phyloP scores from a whole-genome alignment of 1,140 invertebrate genomes.

The Aricia agestis region DNA sequence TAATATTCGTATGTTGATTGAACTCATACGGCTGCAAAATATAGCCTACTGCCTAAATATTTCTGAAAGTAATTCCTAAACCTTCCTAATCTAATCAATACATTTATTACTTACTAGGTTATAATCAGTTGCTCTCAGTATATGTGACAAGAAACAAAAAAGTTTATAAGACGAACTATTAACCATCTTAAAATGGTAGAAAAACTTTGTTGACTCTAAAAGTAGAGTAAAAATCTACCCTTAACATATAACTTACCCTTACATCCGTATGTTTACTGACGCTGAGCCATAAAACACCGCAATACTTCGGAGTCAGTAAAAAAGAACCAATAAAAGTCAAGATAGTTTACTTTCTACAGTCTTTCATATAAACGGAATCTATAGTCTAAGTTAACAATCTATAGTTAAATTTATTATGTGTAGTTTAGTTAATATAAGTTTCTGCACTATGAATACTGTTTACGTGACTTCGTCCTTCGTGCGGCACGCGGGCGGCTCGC shows the following conservation, averaged over 20 bases:
- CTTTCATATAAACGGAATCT: not conserved
- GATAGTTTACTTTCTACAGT: not conserved
- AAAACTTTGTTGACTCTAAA: not conserved
- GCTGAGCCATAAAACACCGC: constrained; percentile 1
- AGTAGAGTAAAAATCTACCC: not conserved
- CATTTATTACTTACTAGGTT: no score
- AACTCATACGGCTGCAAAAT: no score
- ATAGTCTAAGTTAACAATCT: not conserved
- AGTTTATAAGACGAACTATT: not conserved
- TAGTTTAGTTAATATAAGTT: not conserved
- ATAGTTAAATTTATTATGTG: not conserved
- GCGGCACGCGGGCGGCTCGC: constrained; percentile 38
- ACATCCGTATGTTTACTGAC: constrained; percentile 1
- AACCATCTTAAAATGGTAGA: not conserved
- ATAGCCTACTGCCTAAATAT: no score
- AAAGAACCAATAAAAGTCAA: not conserved
- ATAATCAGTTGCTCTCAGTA: no score
- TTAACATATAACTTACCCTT: constrained; percentile 12
- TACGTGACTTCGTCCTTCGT: not conserved
- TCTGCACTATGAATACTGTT: not conserved
- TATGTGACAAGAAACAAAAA: no score
- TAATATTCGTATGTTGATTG: no score
- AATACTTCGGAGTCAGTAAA: not conserved
- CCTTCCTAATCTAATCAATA: no score
- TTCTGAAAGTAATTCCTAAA: no score